phyloP scores from a whole-genome alignment of 2,113 vertebrate genomes.

The Scophthalmus maximus region DNA sequence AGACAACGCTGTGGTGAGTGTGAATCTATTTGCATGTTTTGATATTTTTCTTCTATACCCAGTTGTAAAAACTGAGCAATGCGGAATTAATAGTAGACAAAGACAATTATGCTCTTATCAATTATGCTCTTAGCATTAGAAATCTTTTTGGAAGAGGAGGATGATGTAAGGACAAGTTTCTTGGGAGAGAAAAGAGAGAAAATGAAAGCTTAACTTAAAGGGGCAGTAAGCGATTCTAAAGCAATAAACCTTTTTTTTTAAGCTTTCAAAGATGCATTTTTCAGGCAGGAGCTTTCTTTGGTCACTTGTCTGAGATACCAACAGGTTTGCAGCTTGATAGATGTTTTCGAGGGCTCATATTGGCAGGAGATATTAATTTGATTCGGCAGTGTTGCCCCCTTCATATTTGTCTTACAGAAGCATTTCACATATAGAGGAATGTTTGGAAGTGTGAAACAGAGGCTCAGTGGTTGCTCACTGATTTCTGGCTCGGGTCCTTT shows the following conservation, averaged over 20 bases:
- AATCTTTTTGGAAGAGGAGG: background rate
- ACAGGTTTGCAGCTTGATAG: slow-evolving; percentile 27
- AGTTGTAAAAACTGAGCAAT: background rate
- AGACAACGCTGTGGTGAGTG: background rate
- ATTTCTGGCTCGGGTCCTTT: slow-evolving; percentile 7
- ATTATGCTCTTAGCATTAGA: background rate
- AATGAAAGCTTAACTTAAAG: background rate
- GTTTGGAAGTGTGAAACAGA: slow-evolving; percentile 14
- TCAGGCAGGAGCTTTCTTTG: slow-evolving; percentile 17
- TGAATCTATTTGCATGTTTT: slow-evolving; percentile 1
- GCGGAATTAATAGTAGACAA: slow-evolving; percentile 1
- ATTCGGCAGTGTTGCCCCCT: slow-evolving; percentile 14
- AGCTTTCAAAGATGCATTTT: slow-evolving; percentile 1
- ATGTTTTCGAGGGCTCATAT: slow-evolving; percentile 32
- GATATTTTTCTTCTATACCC: background rate
- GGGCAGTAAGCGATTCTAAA: no score
- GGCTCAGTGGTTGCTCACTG: slow-evolving; percentile 6
- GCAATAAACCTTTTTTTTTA: no score
- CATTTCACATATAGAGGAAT: slow-evolving; percentile 9
- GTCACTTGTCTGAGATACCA: background rate
- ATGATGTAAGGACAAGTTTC: background rate
- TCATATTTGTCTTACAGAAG: slow-evolving; percentile 18
- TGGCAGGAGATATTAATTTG: slow-evolving; percentile 41
- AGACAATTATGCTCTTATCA: background rate
- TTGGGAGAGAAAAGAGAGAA: background rate